Evolutionary conservation across 2,888 invertebrate genomes (phyloP).

Genomic region (Esperia sulphurella): DNA sequence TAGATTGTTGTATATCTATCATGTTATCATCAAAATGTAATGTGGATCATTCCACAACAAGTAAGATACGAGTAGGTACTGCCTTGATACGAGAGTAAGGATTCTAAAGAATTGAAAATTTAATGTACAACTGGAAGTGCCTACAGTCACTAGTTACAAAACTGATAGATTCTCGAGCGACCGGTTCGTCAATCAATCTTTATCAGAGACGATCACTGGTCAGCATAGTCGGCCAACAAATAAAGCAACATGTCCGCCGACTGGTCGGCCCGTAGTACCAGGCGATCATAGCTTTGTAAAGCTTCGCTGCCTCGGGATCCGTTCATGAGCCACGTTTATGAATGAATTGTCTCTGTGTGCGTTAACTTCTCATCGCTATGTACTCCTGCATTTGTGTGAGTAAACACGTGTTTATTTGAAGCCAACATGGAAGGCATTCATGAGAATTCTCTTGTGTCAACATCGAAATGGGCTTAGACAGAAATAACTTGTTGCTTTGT

Average conservation of each 20-base stretch:
- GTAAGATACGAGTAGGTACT: no score
- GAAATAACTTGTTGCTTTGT: slow-evolving; percentile 69
- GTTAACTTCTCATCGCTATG: slow-evolving; percentile 16
- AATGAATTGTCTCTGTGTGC: slow-evolving; percentile 60
- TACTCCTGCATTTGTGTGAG: slow-evolving; percentile 31
- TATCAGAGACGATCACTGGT: slow-evolving; percentile 16
- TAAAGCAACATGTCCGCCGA: slow-evolving; percentile 67
- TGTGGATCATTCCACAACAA: no score
- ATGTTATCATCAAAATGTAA: no score
- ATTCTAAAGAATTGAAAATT: no score
- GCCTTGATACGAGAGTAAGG: no score
- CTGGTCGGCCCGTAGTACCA: slow-evolving; percentile 57
- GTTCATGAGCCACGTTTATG: slow-evolving; percentile 50
- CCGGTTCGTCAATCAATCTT: background rate
- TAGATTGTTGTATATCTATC: no score
- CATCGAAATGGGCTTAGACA: slow-evolving; percentile 60
- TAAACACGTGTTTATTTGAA: slow-evolving; percentile 69
- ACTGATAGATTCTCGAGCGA: background rate
- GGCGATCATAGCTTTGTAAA: slow-evolving; percentile 55
- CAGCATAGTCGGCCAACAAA: slow-evolving; percentile 35
- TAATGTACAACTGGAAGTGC: no score
- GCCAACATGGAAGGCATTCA: slow-evolving; percentile 68
- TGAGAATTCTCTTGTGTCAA: slow-evolving; percentile 77
- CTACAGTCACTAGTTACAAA: no score
- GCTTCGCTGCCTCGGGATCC: slow-evolving; percentile 50